Percentiles rank a stretch among this genome's conserved stretches.
Conservation (phyloP, 2,888 invertebrate species). For the Camponotus fellah region DNA sequence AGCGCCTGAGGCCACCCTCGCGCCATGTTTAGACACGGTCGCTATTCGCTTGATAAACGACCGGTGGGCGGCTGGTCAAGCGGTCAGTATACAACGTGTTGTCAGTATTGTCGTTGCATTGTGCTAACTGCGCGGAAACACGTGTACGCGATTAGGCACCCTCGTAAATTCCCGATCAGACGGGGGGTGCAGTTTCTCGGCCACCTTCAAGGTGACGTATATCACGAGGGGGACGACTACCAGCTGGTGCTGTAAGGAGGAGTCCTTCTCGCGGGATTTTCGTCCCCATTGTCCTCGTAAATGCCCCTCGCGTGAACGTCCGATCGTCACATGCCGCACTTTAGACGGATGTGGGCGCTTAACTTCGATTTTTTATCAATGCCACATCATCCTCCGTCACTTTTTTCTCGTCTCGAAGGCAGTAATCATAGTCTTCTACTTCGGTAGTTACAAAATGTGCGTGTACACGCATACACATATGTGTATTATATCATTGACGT, state of each 20-base stretch:
- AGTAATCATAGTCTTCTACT: constrained; percentile 11
- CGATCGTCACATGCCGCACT: constrained; percentile 72
- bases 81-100: constrained; percentile 69
- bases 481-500: constrained; percentile 15
- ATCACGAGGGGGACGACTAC: constrained; percentile 62
- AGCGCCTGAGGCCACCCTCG: constrained; percentile 71
- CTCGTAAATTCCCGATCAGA: constrained; percentile 61
- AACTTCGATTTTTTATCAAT: constrained; percentile 57
- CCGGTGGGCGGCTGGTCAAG: constrained; percentile 66
- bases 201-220: constrained; percentile 50
- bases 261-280: constrained; percentile 64
- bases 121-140: constrained; percentile 77
- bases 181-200: constrained; percentile 11
- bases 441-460: constrained; percentile 14
- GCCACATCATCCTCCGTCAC: constrained; percentile 19
- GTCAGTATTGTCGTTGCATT: constrained; percentile 79
- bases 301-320: constrained; percentile 68
- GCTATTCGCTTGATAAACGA: constrained; percentile 74
- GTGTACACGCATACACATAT: background rate
- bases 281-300: constrained; percentile 68
- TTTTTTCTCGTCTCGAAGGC: constrained; percentile 18
- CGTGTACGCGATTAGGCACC: constrained; percentile 55
- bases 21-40: constrained; percentile 82
- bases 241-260: constrained; percentile 67
- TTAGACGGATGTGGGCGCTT: constrained; percentile 68